Evolutionary conservation across 2,113 vertebrate genomes (phyloP).

Genomic region (Chiloscyllium plagiosum): DNA sequence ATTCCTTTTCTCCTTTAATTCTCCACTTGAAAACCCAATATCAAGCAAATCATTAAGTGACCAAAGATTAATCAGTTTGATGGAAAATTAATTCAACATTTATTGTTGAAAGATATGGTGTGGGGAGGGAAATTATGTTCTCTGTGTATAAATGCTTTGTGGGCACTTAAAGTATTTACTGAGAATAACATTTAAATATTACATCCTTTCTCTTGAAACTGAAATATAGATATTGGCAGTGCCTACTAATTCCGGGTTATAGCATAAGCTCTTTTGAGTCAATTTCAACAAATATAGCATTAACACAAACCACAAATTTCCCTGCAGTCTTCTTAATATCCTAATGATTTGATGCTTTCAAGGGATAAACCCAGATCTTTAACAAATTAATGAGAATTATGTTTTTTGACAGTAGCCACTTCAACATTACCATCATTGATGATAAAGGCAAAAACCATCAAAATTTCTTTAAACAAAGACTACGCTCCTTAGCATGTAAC

Average conservation of each 20-base stretch:
- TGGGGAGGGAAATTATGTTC: background rate
- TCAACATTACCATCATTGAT: background rate
- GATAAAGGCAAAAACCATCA: constrained; percentile 44
- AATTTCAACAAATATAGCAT: background rate
- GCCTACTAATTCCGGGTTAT: background rate
- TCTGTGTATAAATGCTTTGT: background rate
- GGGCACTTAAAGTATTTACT: constrained; percentile 47
- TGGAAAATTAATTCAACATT: background rate
- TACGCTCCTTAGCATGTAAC: constrained; percentile 55
- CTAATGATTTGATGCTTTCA: background rate
- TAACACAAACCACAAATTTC: background rate
- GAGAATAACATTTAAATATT: constrained; percentile 48
- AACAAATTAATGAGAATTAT: background rate
- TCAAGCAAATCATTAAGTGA: background rate
- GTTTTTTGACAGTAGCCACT: background rate
- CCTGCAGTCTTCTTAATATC: background rate
- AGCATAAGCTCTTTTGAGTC: background rate
- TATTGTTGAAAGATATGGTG: background rate
- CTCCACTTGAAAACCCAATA: background rate
- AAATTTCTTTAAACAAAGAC: constrained; percentile 59
- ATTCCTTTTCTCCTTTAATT: background rate
- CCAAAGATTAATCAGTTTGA: background rate
- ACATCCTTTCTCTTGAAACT: background rate
- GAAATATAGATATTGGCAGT: background rate
- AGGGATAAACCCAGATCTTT: background rate